Percentiles rank a stretch among this genome's conserved stretches.
Evolutionary conservation across 2,797 vertebrate genomes (phyloP).

Genomic region (Chiroxiphia lanceolata): DNA sequence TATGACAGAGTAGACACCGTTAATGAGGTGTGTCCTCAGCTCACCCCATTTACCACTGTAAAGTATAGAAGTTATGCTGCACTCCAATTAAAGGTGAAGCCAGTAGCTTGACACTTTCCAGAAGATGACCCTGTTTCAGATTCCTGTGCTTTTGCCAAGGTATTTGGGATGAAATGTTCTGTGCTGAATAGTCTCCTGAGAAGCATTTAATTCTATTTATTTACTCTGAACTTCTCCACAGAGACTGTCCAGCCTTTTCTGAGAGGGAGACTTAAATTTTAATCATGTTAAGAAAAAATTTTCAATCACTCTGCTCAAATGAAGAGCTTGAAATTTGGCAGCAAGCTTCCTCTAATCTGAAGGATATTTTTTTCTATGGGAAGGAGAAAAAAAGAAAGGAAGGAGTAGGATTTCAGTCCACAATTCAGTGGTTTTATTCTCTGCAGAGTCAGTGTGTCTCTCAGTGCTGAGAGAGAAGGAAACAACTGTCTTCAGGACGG

Average conservation of each 20-base stretch:
- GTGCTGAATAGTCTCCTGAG: background rate
- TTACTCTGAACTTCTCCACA: background rate
- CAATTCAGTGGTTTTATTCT: background rate
- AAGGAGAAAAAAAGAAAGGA: background rate
- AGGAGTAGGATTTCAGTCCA: background rate
- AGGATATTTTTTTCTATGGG: background rate
- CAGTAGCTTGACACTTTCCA: conserved; percentile 14
- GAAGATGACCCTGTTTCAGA: conserved; percentile 24
- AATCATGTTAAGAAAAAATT: background rate
- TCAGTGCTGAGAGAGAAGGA: background rate
- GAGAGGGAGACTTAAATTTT: background rate
- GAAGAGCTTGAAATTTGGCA: background rate
- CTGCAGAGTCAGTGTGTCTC: background rate
- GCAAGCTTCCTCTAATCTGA: background rate
- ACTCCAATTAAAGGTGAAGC: conserved; percentile 35
- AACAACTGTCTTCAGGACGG: background rate
- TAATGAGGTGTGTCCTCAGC: conserved; percentile 42
- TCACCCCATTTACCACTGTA: background rate
- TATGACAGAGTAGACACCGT: background rate
- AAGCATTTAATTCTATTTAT: conserved; percentile 4
- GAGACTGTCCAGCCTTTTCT: background rate
- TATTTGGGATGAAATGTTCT: conserved; percentile 30
- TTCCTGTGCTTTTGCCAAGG: background rate
- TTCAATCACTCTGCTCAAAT: background rate
- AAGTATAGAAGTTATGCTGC: background rate